Evolutionary conservation across 2,797 vertebrate species (phyloP).

Genomic region (Cyclura pinguis): DNA sequence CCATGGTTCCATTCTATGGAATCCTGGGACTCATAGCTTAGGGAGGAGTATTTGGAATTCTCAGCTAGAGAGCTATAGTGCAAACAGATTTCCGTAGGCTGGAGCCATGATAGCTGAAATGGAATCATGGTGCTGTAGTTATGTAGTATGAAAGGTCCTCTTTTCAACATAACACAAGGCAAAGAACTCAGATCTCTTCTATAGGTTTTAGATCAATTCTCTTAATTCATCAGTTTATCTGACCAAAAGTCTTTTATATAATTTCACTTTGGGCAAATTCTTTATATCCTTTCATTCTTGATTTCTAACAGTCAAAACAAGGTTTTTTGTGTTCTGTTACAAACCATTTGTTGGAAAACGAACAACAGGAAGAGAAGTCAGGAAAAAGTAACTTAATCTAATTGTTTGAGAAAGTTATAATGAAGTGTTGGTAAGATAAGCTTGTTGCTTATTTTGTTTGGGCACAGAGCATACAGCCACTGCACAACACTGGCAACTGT

Average conservation of each 20-base stretch:
- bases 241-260: constrained; percentile 7
- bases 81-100: too few species aligned
- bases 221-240: neutral
- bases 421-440: neutral
- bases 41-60: too few species aligned
- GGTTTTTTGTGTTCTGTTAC: neutral
- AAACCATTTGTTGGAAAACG: neutral
- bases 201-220: neutral
- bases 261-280: neutral
- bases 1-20: too few species aligned
- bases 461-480: constrained; percentile 18
- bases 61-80: too few species aligned
- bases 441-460: neutral
- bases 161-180: neutral
- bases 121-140: too few species aligned
- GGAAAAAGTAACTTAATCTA: too few species aligned
- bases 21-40: too few species aligned
- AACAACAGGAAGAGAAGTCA: too few species aligned
- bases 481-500: constrained; percentile 26
- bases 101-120: too few species aligned
- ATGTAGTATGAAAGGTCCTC: too few species aligned
- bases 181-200: neutral
- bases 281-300: neutral
- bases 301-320: neutral
- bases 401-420: neutral